Percentiles rank a stretch among this genome's conserved stretches.
Conservation (phyloP, 2,888 invertebrate species). For the Ypsolopha sequella region DNA sequence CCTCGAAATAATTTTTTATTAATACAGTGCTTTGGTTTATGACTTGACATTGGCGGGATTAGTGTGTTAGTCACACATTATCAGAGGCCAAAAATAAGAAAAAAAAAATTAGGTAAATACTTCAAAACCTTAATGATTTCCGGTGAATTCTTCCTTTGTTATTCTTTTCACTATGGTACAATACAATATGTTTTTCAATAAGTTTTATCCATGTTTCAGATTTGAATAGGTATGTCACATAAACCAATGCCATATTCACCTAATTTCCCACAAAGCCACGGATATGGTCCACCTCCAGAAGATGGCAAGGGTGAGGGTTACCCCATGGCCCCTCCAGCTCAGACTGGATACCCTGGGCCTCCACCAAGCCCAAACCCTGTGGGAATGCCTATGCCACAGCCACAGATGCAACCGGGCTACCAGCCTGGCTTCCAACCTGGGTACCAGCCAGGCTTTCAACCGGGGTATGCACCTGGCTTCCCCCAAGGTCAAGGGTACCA, state of each 20-base stretch:
- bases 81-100: too few species aligned
- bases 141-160: too few species aligned
- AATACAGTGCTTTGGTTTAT: too few species aligned
- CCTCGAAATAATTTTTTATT: too few species aligned
- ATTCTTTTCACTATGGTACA: too few species aligned
- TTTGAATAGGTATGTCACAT: slow-evolving; percentile 59
- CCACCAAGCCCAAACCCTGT: slow-evolving; percentile 19
- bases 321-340: slow-evolving; percentile 9
- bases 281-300: slow-evolving; percentile 50
- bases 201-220: neutral
- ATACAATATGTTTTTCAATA: too few species aligned
- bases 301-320: slow-evolving; percentile 16
- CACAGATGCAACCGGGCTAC: slow-evolving; percentile 49
- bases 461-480: slow-evolving; percentile 20
- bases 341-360: slow-evolving; percentile 17
- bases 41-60: too few species aligned
- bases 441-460: slow-evolving; percentile 37
- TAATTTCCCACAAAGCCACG: slow-evolving; percentile 53
- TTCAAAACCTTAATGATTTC: too few species aligned
- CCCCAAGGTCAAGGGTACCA: slow-evolving; percentile 20
- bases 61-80: too few species aligned
- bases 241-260: slow-evolving; percentile 53
- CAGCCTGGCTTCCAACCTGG: slow-evolving; percentile 49
- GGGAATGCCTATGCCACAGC: slow-evolving; percentile 31
- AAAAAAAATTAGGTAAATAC: too few species aligned